A percentile compares a stretch with the other conserved stretches of the same genome.
Conservation (phyloP, 2,113 vertebrate species). For the Castor canadensis region DNA sequence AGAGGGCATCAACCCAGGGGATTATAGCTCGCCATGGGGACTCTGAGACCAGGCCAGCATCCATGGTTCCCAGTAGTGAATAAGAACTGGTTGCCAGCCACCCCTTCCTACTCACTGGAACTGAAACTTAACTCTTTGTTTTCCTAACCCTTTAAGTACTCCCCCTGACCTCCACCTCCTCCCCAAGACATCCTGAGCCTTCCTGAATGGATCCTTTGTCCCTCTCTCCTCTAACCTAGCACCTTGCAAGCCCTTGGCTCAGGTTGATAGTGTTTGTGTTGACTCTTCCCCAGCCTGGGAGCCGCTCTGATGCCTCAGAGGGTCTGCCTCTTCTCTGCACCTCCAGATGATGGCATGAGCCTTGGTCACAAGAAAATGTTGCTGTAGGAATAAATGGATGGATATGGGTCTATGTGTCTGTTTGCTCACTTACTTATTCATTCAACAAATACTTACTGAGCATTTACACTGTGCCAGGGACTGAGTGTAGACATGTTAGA, state of each 20-base stretch:
- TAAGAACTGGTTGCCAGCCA: not conserved
- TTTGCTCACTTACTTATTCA: conserved; percentile 47
- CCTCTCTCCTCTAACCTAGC: not conserved
- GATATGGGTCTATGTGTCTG: conserved; percentile 2
- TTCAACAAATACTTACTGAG: not conserved
- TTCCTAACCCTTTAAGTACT: not conserved
- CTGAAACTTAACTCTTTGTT: not conserved
- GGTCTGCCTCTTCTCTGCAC: not conserved
- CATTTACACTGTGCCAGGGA: not conserved
- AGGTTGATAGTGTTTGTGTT: not conserved
- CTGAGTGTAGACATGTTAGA: fast-evolving
- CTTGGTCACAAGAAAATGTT: not conserved
- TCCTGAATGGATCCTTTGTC: not conserved
- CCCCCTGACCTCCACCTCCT: not conserved
- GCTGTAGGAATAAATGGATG: conserved; percentile 68
- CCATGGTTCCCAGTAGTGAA: fast-evolving
- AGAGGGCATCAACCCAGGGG: not conserved
- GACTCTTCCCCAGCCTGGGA: not conserved
- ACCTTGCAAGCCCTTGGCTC: not conserved
- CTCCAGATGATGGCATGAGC: not conserved
- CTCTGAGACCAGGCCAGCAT: not conserved
- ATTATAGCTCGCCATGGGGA: not conserved
- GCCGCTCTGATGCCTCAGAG: not conserved
- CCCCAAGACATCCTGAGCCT: not conserved
- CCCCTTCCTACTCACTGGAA: not conserved